A percentile compares a stretch with the other conserved stretches of the same genome.
These are phyloP conservation scores for Mus caroli DNA, from an alignment of 2,797 vertebrate species.

Conservation along the genomic window DNA sequence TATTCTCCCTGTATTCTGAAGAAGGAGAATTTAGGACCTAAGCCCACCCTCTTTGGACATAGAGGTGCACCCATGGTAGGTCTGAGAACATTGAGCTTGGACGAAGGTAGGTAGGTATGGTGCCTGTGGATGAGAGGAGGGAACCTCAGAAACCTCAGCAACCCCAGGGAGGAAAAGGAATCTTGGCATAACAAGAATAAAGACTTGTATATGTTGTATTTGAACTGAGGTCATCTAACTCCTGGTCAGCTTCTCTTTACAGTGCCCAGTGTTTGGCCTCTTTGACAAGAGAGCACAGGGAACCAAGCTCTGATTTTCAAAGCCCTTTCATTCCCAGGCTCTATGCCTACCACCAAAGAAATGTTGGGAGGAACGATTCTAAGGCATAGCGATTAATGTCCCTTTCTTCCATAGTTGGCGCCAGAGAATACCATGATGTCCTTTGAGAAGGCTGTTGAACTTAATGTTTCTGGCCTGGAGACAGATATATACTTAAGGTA, in stretches of 20 bases:
- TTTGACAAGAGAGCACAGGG: neutral
- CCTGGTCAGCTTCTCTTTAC: slow-evolving; percentile 20
- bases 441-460: slow-evolving; percentile 94
- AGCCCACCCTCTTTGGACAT: slow-evolving; percentile 94
- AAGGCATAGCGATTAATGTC: neutral
- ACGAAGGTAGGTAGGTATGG: neutral
- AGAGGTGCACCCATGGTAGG: slow-evolving; percentile 96
- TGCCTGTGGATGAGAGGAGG: neutral
- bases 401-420: slow-evolving; percentile 88
- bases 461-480: slow-evolving; percentile 92
- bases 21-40: slow-evolving; percentile 91
- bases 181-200: slow-evolving; percentile 13
- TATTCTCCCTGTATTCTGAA: slow-evolving; percentile 96
- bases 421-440: slow-evolving; percentile 97
- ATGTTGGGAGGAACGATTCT: neutral
- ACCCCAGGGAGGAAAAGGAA: neutral
- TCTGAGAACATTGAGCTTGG: slow-evolving; percentile 39
- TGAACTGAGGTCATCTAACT: slow-evolving; percentile 45
- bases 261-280: neutral
- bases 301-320: neutral
- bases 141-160: neutral
- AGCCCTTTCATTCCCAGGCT: neutral
- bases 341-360: neutral
- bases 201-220: neutral
- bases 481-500: slow-evolving; percentile 95